A percentile compares a stretch with the other conserved stretches of the same genome.
phyloP scores from a whole-genome alignment of 1,140 invertebrate genomes.

The Dolichoris vasculosae region DNA sequence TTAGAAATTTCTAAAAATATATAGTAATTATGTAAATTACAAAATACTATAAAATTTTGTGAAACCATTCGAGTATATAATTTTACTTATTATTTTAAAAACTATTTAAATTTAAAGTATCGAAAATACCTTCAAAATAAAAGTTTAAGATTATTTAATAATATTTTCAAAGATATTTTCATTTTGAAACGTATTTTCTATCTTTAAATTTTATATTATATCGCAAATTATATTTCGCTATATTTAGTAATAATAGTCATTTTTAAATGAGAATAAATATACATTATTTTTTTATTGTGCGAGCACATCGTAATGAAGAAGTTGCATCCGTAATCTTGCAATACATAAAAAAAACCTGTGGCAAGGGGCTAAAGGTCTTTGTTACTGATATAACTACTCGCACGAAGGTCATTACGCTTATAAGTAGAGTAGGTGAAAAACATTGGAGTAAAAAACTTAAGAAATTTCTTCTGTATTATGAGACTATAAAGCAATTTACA shows the following conservation, averaged over 20 bases:
- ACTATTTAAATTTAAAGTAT: background rate
- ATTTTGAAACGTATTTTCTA: background rate
- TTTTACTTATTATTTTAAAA: too few relatives aligned
- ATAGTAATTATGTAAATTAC: too few relatives aligned
- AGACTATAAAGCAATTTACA: slow-evolving; percentile 21
- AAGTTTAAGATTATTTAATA: background rate
- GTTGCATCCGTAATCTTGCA: background rate
- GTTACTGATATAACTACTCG: background rate
- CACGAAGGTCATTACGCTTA: slow-evolving; percentile 24
- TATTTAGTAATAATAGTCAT: background rate
- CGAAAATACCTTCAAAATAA: background rate
- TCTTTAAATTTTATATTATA: too few relatives aligned
- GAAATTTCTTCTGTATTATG: slow-evolving; percentile 15
- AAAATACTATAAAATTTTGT: too few relatives aligned
- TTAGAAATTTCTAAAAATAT: background rate
- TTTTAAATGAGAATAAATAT: background rate
- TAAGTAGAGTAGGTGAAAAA: slow-evolving; percentile 32
- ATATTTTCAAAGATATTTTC: background rate
- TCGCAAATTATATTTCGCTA: background rate
- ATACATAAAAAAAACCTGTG: background rate
- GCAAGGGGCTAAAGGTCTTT: slow-evolving; percentile 40
- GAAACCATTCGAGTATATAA: too few relatives aligned
- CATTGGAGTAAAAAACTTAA: background rate
- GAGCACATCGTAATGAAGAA: background rate
- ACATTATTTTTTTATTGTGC: background rate